A percentile compares a stretch with the other conserved stretches of the same genome.
These are phyloP conservation scores for Mimachlamys varia DNA, from an alignment of 2,888 invertebrate species.

Conservation along the genomic window DNA sequence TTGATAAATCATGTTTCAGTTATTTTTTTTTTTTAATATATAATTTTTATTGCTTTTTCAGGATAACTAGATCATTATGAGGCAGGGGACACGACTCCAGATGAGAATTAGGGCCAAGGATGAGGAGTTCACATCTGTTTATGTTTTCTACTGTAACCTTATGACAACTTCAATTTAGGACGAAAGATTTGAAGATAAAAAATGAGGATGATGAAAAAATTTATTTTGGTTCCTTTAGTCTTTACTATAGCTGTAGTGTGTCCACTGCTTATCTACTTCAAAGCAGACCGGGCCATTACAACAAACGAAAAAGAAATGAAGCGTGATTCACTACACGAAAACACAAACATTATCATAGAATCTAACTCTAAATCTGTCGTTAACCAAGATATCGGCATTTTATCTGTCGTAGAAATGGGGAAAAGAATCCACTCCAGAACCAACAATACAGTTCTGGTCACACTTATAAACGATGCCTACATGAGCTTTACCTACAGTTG, in stretches of 20 bases:
- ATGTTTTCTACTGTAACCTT: background rate
- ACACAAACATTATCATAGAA: slow-evolving; percentile 12
- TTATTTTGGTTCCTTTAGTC: background rate
- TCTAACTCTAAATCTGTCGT: background rate
- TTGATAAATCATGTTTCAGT: too few relatives aligned
- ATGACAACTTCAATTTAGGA: background rate
- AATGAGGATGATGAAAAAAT: slow-evolving; percentile 3
- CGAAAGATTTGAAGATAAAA: background rate
- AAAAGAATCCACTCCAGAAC: background rate
- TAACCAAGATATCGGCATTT: background rate
- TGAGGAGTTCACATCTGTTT: background rate
- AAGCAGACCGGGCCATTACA: background rate
- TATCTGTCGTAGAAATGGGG: background rate
- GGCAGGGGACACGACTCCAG: too few relatives aligned
- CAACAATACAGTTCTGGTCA: slow-evolving; percentile 59
- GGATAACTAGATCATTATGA: too few relatives aligned
- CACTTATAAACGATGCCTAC: slow-evolving; percentile 69
- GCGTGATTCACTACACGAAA: background rate
- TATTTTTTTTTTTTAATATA: too few relatives aligned
- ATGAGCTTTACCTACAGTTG: slow-evolving; percentile 66
- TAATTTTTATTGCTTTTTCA: too few relatives aligned
- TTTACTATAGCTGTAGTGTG: background rate
- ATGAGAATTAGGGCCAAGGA: too few relatives aligned
- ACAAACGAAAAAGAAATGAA: background rate
- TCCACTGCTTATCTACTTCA: slow-evolving; percentile 7